Percentiles rank a stretch among this genome's conserved stretches.
Conservation (phyloP, 2,113 vertebrate species). For the Meriones unguiculatus region DNA sequence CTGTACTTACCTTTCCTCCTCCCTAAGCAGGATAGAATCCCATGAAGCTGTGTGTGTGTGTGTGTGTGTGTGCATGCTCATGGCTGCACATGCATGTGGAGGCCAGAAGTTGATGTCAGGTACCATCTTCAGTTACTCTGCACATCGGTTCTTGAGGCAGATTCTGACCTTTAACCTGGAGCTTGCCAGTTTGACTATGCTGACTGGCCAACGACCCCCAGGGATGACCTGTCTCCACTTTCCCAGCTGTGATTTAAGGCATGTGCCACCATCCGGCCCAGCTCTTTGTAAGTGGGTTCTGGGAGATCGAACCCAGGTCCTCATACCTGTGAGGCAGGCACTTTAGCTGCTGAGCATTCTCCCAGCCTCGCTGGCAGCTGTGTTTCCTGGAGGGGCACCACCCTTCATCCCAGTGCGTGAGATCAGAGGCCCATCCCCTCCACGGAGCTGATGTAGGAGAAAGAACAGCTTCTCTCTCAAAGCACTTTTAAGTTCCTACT, state of each 20-base stretch:
- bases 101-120: neutral
- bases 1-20: neutral
- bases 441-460: neutral
- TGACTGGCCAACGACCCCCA: neutral
- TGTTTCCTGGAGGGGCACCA: neutral
- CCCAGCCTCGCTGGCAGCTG: no score
- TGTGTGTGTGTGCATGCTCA: neutral
- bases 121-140: neutral
- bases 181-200: neutral
- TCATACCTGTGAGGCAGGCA: no score
- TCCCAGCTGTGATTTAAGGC: neutral
- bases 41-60: neutral
- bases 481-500: slow-evolving; percentile 64
- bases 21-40: neutral
- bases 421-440: neutral
- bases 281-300: neutral
- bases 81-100: no score
- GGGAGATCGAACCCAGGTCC: neutral
- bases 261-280: no score
- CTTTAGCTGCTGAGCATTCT: neutral
- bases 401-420: neutral
- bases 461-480: slow-evolving; percentile 36
- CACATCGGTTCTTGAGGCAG: neutral
- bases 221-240: neutral
- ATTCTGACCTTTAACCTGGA: neutral